Conservation (phyloP, 2,888 invertebrate genomes). For the Pristionchus maxplancki region DNA sequence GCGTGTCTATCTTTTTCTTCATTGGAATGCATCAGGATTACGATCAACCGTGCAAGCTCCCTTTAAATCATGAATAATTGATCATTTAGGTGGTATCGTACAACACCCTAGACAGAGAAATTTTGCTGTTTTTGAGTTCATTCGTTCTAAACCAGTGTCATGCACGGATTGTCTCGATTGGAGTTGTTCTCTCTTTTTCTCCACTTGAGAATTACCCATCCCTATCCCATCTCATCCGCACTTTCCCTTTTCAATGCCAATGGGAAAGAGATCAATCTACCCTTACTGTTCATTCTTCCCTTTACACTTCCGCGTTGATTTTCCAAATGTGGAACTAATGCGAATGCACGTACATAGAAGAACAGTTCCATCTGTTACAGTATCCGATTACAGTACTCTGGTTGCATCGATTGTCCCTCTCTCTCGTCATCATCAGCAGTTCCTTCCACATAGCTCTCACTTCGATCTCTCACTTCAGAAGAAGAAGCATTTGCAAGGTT, state of each 20-base stretch:
- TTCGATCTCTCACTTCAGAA: neutral
- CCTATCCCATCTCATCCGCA: neutral
- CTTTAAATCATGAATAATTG: too few relatives aligned
- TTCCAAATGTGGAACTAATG: neutral
- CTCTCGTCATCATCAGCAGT: neutral
- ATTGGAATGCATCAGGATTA: slow-evolving; percentile 44
- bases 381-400: neutral
- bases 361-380: neutral
- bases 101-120: too few relatives aligned
- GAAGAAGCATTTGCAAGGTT: neutral
- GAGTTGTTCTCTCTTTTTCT: neutral
- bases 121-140: too few relatives aligned
- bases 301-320: neutral
- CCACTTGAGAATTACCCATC: neutral
- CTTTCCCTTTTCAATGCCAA: slow-evolving; percentile 34
- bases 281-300: neutral
- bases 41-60: neutral
- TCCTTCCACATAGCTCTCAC: slow-evolving; percentile 19
- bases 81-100: too few relatives aligned
- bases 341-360: neutral
- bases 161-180: neutral
- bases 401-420: slow-evolving; percentile 3
- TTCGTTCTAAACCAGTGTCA: neutral
- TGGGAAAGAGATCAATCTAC: neutral
- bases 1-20: neutral